These are phyloP conservation scores for Theonella swinhoei DNA, from an alignment of 37 sponge, comb jelly and placozoan species.

Conservation along the genomic window DNA sequence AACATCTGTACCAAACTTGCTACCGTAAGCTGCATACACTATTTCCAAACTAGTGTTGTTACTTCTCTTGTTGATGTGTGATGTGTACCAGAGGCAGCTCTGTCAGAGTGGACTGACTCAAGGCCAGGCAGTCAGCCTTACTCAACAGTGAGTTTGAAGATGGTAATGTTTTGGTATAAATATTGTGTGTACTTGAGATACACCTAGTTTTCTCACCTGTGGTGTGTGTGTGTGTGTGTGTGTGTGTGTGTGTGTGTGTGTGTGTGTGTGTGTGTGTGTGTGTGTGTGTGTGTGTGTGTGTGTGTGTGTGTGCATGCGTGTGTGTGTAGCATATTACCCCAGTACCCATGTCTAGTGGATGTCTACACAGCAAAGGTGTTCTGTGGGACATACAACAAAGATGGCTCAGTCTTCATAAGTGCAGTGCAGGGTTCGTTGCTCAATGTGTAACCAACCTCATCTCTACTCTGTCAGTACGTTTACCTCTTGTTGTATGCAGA, in stretches of 20 bases:
- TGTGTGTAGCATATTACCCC: slow-evolving; percentile 30
- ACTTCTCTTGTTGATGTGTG: not conserved
- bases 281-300: too few species aligned
- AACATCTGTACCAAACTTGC: slow-evolving; percentile 10
- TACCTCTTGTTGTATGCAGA: slow-evolving; percentile 28
- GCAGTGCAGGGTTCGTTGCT: slow-evolving; percentile 53
- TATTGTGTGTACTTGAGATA: too few species aligned
- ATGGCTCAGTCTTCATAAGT: slow-evolving; percentile 56
- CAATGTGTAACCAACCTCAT: not conserved
- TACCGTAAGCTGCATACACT: not conserved
- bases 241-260: too few species aligned
- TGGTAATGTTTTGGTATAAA: not conserved
- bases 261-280: too few species aligned
- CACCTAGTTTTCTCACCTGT: too few species aligned
- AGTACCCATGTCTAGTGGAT: slow-evolving; percentile 16
- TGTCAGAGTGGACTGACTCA: not conserved
- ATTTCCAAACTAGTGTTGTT: not conserved
- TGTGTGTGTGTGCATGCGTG: too few species aligned
- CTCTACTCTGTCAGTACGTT: not conserved
- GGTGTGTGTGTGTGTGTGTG: too few species aligned
- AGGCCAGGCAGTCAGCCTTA: not conserved
- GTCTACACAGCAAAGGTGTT: slow-evolving; percentile 20
- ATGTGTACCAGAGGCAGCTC: not conserved
- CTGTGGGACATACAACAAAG: slow-evolving; percentile 63
- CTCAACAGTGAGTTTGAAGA: not conserved